phyloP scores from a whole-genome alignment of 2,113 vertebrate species.

The Myotis brandtii region DNA sequence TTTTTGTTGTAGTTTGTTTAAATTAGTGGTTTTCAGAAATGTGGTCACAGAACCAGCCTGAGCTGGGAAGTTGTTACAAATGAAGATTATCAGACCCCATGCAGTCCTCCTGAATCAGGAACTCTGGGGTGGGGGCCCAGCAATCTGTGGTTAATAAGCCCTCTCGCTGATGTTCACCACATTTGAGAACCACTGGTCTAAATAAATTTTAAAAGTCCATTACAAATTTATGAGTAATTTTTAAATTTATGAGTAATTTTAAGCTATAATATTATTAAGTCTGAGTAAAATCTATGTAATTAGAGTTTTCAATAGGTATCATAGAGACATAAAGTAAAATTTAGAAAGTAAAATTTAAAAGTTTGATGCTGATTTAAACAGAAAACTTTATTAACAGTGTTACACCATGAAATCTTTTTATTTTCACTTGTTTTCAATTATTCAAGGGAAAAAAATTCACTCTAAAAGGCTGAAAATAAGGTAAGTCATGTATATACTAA shows the following conservation, averaged over 20 bases:
- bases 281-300: not conserved
- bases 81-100: not conserved
- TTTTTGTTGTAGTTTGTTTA: not conserved
- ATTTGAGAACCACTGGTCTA: not conserved
- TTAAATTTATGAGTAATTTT: not conserved
- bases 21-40: not conserved
- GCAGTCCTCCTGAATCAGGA: not conserved
- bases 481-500: not conserved
- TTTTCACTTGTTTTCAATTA: not conserved
- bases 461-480: not conserved
- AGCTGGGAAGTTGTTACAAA: not conserved
- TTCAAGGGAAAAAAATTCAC: not conserved
- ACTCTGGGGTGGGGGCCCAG: not conserved
- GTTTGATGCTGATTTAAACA: constrained; percentile 1
- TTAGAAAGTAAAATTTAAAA: constrained; percentile 40
- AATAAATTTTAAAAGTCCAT: not conserved
- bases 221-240: not conserved
- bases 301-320: not conserved
- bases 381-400: not conserved
- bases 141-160: not conserved
- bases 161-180: not conserved
- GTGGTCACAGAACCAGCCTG: not conserved
- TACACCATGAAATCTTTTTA: not conserved
- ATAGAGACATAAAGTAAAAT: not conserved
- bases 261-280: not conserved